These are phyloP conservation scores for Oryzias melastigma DNA, from an alignment of 2,113 vertebrate species.

Conservation along the genomic window DNA sequence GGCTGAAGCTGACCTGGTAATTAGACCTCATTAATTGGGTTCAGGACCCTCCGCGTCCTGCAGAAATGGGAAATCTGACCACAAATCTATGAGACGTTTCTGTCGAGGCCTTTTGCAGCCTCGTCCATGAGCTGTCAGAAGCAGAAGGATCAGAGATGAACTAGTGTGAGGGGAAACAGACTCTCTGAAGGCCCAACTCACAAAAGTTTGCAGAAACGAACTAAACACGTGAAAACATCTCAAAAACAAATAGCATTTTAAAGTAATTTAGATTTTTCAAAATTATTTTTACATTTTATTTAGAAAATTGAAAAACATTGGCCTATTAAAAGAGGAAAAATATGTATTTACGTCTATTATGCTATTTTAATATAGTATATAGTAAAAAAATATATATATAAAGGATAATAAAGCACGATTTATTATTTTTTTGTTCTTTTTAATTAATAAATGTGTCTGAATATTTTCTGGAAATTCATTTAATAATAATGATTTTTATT, in stretches of 20 bases:
- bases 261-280: too few relatives aligned
- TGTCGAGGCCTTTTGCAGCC: conserved; percentile 48
- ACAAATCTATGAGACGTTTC: conserved; percentile 74
- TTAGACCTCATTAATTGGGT: conserved; percentile 94
- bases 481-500: too few relatives aligned
- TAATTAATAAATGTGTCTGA: too few relatives aligned
- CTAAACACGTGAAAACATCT: not conserved
- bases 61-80: conserved; percentile 84
- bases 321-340: too few relatives aligned
- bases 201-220: not conserved
- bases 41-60: conserved; percentile 84
- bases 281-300: too few relatives aligned
- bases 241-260: too few relatives aligned
- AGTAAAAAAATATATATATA: too few relatives aligned
- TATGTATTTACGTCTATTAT: too few relatives aligned
- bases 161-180: conserved; percentile 45
- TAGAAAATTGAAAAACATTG: too few relatives aligned
- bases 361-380: too few relatives aligned
- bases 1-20: conserved; percentile 76
- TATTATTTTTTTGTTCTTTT: not conserved
- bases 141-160: conserved; percentile 37
- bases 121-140: conserved; percentile 66
- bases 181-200: conserved; percentile 12
- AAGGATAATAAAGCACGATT: not conserved
- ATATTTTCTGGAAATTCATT: too few relatives aligned